A percentile compares a stretch with the other conserved stretches of the same genome.
These are phyloP conservation scores for Lagocephalus sceleratus DNA, from an alignment of 2,797 vertebrate species.

Conservation along the genomic window DNA sequence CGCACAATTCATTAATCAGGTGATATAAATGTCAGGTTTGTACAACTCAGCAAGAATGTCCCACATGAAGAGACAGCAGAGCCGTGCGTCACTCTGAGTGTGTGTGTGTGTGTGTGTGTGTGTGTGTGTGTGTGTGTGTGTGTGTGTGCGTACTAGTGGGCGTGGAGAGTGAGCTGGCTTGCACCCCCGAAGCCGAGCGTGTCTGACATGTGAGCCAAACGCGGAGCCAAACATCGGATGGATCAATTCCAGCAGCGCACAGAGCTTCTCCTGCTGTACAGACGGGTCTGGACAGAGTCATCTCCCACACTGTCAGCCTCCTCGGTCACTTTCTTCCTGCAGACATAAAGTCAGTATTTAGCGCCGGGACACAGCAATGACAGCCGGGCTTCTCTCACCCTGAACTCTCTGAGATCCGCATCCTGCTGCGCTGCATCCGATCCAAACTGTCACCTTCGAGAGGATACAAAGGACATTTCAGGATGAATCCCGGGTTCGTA, in stretches of 20 bases:
- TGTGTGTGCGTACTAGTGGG: slow-evolving; percentile 42
- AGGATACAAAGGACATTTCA: slow-evolving; percentile 36
- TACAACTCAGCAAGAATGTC: slow-evolving; percentile 27
- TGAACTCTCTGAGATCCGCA: slow-evolving; percentile 46
- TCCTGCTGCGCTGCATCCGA: slow-evolving; percentile 34
- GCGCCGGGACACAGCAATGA: slow-evolving; percentile 45
- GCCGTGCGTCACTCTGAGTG: slow-evolving; percentile 1
- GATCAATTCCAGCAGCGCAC: slow-evolving; percentile 15
- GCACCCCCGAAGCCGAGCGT: slow-evolving; percentile 43
- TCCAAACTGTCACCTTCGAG: slow-evolving; percentile 5
- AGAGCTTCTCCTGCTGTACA: background rate
- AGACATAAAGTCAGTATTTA: slow-evolving; percentile 5
- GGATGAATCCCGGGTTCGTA: slow-evolving; percentile 60
- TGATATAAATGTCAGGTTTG: slow-evolving; percentile 14
- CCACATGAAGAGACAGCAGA: slow-evolving; percentile 2
- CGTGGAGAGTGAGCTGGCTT: slow-evolving; percentile 53
- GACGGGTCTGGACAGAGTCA: background rate
- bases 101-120: slow-evolving; percentile 11
- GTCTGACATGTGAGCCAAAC: slow-evolving; percentile 49
- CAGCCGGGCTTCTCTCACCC: slow-evolving; percentile 10
- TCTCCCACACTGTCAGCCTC: slow-evolving; percentile 2
- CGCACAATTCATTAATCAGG: slow-evolving; percentile 13
- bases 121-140: slow-evolving; percentile 17
- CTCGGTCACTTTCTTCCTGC: background rate
- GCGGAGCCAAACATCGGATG: slow-evolving; percentile 29